Conservation (phyloP, 2,113 vertebrate species). For the Podarcis muralis region DNA sequence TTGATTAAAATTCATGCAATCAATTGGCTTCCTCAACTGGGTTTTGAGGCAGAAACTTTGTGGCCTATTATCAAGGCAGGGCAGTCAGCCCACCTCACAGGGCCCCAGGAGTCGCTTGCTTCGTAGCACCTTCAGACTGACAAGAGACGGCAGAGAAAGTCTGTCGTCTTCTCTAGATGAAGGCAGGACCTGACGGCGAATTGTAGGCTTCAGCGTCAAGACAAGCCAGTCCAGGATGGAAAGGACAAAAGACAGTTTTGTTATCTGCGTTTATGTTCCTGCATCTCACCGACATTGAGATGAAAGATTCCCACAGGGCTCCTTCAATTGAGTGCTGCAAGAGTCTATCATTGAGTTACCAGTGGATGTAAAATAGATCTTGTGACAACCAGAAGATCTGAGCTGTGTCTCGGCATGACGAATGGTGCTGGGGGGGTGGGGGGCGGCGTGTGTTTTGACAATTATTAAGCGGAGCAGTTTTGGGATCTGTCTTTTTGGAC, state of each 20-base stretch:
- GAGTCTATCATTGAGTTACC: constrained; percentile 33
- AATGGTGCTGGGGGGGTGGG: not conserved
- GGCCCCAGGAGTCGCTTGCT: not conserved
- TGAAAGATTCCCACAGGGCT: constrained; percentile 55
- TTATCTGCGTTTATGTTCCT: constrained; percentile 53
- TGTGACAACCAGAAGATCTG: constrained; percentile 21
- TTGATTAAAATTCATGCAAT: too few species aligned
- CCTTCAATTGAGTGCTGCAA: constrained; percentile 37
- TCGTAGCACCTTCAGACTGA: constrained; percentile 1
- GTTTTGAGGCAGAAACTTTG: not conserved
- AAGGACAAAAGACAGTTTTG: constrained; percentile 54
- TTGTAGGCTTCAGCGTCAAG: constrained; percentile 58
- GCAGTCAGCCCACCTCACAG: not conserved
- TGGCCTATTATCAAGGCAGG: not conserved
- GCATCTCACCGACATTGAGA: constrained; percentile 11
- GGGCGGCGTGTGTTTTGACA: constrained; percentile 31
- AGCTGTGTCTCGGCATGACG: constrained; percentile 5
- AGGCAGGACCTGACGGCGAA: constrained; percentile 45
- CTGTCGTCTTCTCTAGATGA: constrained; percentile 38
- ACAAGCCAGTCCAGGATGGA: constrained; percentile 33
- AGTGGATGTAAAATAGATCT: constrained; percentile 40
- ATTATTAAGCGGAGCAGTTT: constrained; percentile 49
- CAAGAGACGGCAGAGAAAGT: not conserved
- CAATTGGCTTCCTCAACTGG: not conserved
- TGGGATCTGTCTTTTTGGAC: constrained; percentile 44